Evolutionary conservation across 1,140 invertebrate genomes (phyloP).

Genomic region (Atta texana): DNA sequence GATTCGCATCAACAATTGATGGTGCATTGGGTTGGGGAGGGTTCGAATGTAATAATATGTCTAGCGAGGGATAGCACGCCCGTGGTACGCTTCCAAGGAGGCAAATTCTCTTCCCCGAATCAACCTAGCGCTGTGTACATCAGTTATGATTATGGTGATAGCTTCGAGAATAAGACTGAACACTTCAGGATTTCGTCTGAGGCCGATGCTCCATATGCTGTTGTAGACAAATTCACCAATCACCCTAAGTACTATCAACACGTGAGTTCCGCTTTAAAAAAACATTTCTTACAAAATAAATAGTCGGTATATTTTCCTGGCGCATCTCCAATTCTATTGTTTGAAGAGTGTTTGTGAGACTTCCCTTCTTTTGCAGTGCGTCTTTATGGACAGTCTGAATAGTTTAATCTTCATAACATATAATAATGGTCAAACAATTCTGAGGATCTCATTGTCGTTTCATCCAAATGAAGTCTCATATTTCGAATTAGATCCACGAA

Average conservation of each 20-base stretch:
- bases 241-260: slow-evolving; percentile 91
- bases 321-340: neutral
- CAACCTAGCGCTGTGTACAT: slow-evolving; percentile 92
- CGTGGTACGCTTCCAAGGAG: slow-evolving; percentile 74
- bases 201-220: slow-evolving; percentile 88
- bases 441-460: slow-evolving; percentile 89
- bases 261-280: slow-evolving; percentile 87
- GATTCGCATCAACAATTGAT: slow-evolving; percentile 95
- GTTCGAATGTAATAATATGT: slow-evolving; percentile 94
- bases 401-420: slow-evolving; percentile 92
- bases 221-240: slow-evolving; percentile 94
- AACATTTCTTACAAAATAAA: neutral
- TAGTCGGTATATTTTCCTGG: neutral
- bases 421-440: slow-evolving; percentile 91
- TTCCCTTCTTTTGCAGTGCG: slow-evolving; percentile 89
- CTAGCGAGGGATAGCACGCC: slow-evolving; percentile 90
- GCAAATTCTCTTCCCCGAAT: slow-evolving; percentile 81
- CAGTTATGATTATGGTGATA: slow-evolving; percentile 94
- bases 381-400: slow-evolving; percentile 93
- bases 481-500: slow-evolving; percentile 89
- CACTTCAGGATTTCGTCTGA: slow-evolving; percentile 87
- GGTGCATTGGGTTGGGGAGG: slow-evolving; percentile 96
- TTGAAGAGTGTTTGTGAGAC: neutral
- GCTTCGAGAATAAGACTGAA: slow-evolving; percentile 91
- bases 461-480: slow-evolving; percentile 92